phyloP scores from a whole-genome alignment of 2,888 invertebrate species.

The Philhelius pedissequus region DNA sequence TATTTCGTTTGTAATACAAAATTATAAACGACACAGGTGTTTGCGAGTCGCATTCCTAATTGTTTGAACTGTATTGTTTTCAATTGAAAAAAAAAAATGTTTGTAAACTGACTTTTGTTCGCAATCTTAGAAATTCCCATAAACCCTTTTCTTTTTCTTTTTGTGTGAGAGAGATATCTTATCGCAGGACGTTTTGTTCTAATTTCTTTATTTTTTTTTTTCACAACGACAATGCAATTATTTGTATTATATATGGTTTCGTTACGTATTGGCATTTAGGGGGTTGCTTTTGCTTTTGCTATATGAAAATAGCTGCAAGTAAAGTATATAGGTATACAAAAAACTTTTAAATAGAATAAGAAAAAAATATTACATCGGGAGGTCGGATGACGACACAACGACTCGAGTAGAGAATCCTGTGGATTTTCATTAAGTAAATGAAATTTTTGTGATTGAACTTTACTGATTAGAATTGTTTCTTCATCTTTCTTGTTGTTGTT shows the following conservation, averaged over 20 bases:
- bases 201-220: neutral
- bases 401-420: constrained; percentile 28
- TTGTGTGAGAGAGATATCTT: constrained; percentile 26
- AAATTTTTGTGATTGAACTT: constrained; percentile 44
- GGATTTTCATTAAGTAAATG: constrained; percentile 29
- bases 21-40: too few species aligned
- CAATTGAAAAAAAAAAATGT: neutral
- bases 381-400: constrained; percentile 9
- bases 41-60: neutral
- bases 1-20: too few species aligned
- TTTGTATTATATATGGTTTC: neutral
- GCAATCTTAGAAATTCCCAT: constrained; percentile 26
- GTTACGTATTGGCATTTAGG: neutral
- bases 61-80: neutral
- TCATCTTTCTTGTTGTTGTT: neutral
- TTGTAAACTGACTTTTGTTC: neutral
- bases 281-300: too few species aligned
- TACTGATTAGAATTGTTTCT: constrained; percentile 45
- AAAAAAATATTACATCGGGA: constrained; percentile 13
- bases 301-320: constrained; percentile 27
- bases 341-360: constrained; percentile 24
- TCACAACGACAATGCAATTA: constrained; percentile 32
- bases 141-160: constrained; percentile 54
- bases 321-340: neutral
- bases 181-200: constrained; percentile 34